Evolutionary conservation across 2,113 vertebrate genomes (phyloP), one percentile per base, ranked within the genome.

Genomic region (Osmerus mordax): DNA sequence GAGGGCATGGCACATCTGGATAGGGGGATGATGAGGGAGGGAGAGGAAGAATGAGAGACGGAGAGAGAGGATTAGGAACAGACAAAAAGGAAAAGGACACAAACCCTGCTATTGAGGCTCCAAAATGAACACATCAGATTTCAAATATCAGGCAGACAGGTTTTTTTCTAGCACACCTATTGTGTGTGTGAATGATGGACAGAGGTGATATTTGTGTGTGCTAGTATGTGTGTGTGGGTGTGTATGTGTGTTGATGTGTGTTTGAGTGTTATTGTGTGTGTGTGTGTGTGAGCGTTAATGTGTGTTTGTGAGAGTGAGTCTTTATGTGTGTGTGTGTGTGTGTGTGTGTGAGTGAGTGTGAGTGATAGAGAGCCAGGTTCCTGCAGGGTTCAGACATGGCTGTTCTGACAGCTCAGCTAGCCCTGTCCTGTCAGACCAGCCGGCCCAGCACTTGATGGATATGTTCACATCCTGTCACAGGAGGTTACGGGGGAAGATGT

Each of bases 391-490:
- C 41, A 47, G 41, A 47, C 41, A 47, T 12, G 9, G 9, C 41
- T 47, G 7, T 7, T 47, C 41, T 47, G 41, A 47, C 41, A 47
- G 41, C 41, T 47, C 9, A 7, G 8, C 9, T 2, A 47, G 41
- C 41, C 8, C 41, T 47, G 41, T 47, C 41, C 41, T 47, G 41
- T 47, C 41, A 47, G 41, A 47, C 41, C 1, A 47, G 76, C 71
- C 32, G 4, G 70, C 78, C 73, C 85, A 87, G 70, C 12, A 65
- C 74, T 84, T 90, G 86, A 88, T 87, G 83, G 89, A 91, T 83
- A 74, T 76, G 83, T 86, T 89, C 86, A 87, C 85, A 79, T 81
- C 81, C 80, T 83, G 87, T 88, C 87, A 84, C 70, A 69, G 73
- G 78, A 79, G 75, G 86, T 85, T 87, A 86, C 78, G 70, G 81